phyloP scores from a whole-genome alignment of 2,797 vertebrate species.

The Danio albolineatus region DNA sequence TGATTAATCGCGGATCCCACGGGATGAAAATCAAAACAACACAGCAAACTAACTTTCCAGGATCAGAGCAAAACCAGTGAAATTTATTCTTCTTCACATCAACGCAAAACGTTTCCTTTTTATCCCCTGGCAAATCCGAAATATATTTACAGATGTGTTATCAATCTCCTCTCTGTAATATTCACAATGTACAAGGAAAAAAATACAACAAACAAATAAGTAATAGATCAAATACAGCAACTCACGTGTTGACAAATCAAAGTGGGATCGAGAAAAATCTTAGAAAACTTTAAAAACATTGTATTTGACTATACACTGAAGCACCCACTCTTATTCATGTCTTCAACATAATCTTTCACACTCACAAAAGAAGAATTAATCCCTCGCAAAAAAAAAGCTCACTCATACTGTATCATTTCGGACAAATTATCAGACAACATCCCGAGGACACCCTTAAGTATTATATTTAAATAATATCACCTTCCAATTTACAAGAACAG shows the following conservation, averaged over 20 bases:
- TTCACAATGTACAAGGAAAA: conserved; percentile 98
- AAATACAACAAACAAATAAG: conserved; percentile 84
- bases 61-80: conserved; percentile 85
- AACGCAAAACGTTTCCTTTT: conserved; percentile 80
- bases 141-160: conserved; percentile 87
- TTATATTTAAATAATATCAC: conserved; percentile 67
- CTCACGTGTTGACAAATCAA: conserved; percentile 85
- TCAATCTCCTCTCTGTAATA: conserved; percentile 85
- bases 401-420: conserved; percentile 60
- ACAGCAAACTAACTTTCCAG: conserved; percentile 78
- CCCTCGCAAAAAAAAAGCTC: conserved; percentile 36
- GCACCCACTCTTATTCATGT: conserved; percentile 24
- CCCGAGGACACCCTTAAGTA: conserved; percentile 72
- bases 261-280: conserved; percentile 67
- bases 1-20: conserved; percentile 35
- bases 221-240: conserved; percentile 83
- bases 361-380: neutral
- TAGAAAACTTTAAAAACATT: conserved; percentile 79
- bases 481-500: conserved; percentile 85
- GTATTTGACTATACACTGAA: conserved; percentile 63
- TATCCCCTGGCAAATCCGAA: conserved; percentile 82
- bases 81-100: conserved; percentile 93
- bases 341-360: conserved; percentile 8
- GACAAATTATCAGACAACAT: conserved; percentile 84
- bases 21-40: conserved; percentile 64